Evolutionary conservation across 2,888 invertebrate species (phyloP).

Genomic region (Cecidostiba fungosa): DNA sequence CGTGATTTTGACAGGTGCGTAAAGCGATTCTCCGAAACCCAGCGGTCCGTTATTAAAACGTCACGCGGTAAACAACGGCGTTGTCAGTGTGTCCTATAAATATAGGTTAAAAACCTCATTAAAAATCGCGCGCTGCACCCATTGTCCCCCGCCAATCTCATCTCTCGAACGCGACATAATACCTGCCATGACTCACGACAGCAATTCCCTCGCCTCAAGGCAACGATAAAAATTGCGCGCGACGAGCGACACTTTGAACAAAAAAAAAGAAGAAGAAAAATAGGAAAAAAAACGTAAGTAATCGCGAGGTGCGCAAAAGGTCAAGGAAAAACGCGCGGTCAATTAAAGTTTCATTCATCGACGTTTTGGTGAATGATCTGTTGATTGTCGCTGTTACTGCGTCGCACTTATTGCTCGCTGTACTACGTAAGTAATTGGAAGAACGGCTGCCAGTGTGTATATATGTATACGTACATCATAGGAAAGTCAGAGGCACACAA

Average conservation of each 20-base stretch:
- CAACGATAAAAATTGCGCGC: conserved; percentile 32
- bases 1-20: neutral
- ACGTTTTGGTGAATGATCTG: conserved; percentile 49
- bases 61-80: neutral
- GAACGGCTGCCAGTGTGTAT: neutral
- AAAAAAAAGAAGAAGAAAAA: neutral
- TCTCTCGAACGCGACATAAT: neutral
- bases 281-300: neutral
- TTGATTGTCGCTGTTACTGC: conserved; percentile 35
- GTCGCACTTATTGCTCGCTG: neutral
- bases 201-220: conserved; percentile 17
- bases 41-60: neutral
- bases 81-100: neutral
- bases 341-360: conserved; percentile 62
- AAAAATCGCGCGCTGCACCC: neutral
- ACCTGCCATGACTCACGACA: conserved; percentile 28
- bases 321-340: neutral
- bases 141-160: conserved; percentile 16
- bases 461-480: neutral
- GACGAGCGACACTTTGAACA: neutral
- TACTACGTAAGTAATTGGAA: conserved; percentile 1
- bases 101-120: conserved; percentile 16
- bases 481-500: neutral
- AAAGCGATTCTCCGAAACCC: too few relatives aligned
- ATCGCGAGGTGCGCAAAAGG: neutral